A percentile compares a stretch with the other conserved stretches of the same genome.
Evolutionary conservation across 1,140 invertebrate species (phyloP).

Genomic region (Cotesia vestalis): DNA sequence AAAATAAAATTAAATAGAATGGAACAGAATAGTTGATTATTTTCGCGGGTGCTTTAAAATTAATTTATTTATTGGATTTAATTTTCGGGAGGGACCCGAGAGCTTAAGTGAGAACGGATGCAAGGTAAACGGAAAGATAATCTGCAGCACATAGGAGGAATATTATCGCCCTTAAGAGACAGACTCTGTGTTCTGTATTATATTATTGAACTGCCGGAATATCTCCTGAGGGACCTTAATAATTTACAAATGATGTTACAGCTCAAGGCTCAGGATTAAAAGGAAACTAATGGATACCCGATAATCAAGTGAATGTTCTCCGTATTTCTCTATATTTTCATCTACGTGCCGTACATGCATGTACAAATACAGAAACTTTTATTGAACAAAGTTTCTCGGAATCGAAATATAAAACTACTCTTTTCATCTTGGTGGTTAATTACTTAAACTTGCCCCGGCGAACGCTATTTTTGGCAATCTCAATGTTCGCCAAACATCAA

Average conservation of each 20-base stretch:
- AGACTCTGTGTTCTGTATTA: neutral
- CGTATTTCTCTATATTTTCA: neutral
- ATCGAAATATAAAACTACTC: no score
- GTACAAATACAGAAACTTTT: no score
- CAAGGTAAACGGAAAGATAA: neutral
- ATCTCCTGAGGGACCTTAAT: slow-evolving; percentile 30
- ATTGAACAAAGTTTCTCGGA: no score
- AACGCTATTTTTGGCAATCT: no score
- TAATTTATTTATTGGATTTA: slow-evolving; percentile 1
- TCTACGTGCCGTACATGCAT: no score
- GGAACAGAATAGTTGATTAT: neutral
- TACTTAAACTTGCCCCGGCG: no score
- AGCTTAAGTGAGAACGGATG: slow-evolving; percentile 1
- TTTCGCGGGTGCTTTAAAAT: neutral
- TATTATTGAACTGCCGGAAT: neutral
- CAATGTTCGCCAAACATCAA: no score
- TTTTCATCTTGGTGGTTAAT: no score
- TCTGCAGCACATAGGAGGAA: slow-evolving; percentile 2
- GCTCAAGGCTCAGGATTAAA: slow-evolving; percentile 35
- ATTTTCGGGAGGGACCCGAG: neutral
- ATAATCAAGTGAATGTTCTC: slow-evolving; percentile 29
- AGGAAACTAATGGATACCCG: slow-evolving; percentile 36
- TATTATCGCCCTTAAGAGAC: neutral
- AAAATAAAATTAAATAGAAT: no score
- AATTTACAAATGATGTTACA: slow-evolving; percentile 37